Conservation (phyloP, 2,888 invertebrate genomes). For the Epinotia brunnichana region DNA sequence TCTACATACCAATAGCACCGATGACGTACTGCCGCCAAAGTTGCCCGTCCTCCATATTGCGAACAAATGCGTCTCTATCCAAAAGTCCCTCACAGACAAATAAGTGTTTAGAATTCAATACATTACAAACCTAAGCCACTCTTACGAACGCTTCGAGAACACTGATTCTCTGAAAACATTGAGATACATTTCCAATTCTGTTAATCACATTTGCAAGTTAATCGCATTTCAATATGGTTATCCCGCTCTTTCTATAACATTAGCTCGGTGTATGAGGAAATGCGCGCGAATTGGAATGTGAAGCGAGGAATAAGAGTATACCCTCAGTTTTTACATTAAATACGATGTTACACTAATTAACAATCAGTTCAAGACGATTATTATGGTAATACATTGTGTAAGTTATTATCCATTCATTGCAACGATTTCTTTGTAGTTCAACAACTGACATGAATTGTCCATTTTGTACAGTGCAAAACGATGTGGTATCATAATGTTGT, state of each 20-base stretch:
- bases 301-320: background rate
- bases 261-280: background rate
- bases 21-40: slow-evolving; percentile 9
- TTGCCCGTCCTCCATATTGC: slow-evolving; percentile 6
- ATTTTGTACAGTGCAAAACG: too few species aligned
- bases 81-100: background rate
- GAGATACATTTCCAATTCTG: background rate
- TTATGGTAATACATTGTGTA: slow-evolving; percentile 4
- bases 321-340: background rate
- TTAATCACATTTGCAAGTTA: background rate
- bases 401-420: background rate
- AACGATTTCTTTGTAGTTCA: background rate
- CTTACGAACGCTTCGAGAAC: background rate
- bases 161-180: background rate
- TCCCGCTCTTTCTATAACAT: background rate
- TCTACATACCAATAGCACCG: slow-evolving; percentile 15
- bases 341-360: background rate
- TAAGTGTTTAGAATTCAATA: background rate
- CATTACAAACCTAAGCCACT: background rate
- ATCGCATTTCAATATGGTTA: background rate
- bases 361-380: background rate
- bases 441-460: background rate
- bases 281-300: background rate
- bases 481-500: too few species aligned
- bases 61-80: background rate